A percentile compares a stretch with the other conserved stretches of the same genome.
These are phyloP conservation scores for Acanthornis magna DNA, from an alignment of 2,797 vertebrate genomes.

Conservation along the genomic window DNA sequence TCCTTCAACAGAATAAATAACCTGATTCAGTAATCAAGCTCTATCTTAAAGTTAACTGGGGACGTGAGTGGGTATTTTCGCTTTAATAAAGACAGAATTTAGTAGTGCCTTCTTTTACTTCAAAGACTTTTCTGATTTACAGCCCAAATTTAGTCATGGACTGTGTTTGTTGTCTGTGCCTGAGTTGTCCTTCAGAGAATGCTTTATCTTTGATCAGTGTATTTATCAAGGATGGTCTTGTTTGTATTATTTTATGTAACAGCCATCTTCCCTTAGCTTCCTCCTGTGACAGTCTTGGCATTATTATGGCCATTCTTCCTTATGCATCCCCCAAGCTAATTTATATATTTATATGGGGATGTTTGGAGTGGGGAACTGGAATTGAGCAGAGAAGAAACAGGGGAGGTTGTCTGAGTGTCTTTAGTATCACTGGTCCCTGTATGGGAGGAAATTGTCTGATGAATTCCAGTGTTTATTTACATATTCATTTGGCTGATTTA, in stretches of 20 bases:
- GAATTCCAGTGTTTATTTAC: not conserved
- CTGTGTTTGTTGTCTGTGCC: not conserved
- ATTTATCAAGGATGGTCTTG: not conserved
- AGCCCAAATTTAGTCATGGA: not conserved
- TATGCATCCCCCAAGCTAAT: not conserved
- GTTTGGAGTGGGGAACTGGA: not conserved
- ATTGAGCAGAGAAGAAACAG: not conserved
- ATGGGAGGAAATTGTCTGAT: not conserved
- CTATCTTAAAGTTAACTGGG: not conserved
- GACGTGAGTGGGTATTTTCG: not conserved
- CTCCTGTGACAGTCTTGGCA: not conserved
- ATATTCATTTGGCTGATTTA: not conserved
- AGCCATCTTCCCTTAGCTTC: not conserved
- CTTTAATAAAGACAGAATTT: not conserved
- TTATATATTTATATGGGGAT: fast-evolving
- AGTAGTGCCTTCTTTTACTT: not conserved
- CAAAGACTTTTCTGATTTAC: not conserved
- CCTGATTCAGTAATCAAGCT: not conserved
- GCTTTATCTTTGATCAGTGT: not conserved
- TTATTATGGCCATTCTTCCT: not conserved
- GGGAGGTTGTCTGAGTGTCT: not conserved
- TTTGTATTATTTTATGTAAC: not conserved
- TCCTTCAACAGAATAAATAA: not conserved
- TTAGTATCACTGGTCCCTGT: not conserved
- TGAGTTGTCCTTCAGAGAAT: not conserved